Percentiles rank a stretch among this genome's conserved stretches.
These are phyloP conservation scores for Chalcis sispes DNA, from an alignment of 2,888 invertebrate genomes.

Conservation along the genomic window DNA sequence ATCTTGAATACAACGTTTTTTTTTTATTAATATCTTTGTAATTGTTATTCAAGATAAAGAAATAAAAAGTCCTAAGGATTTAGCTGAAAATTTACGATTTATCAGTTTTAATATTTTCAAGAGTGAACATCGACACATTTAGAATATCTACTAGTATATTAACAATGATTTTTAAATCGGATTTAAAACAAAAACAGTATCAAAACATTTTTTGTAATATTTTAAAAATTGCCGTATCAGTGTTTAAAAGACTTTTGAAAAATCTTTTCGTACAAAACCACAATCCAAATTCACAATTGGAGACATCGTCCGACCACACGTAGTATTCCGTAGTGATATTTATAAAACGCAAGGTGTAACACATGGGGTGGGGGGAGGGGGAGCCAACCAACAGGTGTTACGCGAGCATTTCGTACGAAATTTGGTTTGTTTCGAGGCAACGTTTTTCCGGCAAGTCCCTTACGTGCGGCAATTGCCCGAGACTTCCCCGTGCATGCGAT, in stretches of 20 bases:
- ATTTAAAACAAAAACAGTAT: too few relatives aligned
- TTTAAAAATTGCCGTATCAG: too few relatives aligned
- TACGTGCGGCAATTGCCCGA: too few relatives aligned
- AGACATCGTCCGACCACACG: not conserved
- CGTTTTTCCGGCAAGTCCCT: not conserved
- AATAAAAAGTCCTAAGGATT: too few relatives aligned
- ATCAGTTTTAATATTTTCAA: not conserved
- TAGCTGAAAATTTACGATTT: too few relatives aligned
- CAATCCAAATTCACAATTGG: not conserved
- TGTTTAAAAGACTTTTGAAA: not conserved
- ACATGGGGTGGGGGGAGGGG: too few relatives aligned
- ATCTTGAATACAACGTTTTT: too few relatives aligned
- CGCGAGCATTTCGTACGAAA: slow-evolving; percentile 6
- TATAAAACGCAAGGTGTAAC: slow-evolving; percentile 43
- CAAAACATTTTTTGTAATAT: too few relatives aligned
- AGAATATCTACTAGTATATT: too few relatives aligned
- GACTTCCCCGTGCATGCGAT: slow-evolving; percentile 29
- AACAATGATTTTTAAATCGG: too few relatives aligned
- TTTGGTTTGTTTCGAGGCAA: slow-evolving; percentile 26
- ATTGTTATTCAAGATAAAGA: too few relatives aligned
- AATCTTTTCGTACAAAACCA: not conserved
- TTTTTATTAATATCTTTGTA: too few relatives aligned
- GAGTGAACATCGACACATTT: not conserved
- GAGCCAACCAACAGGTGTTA: slow-evolving; percentile 53
- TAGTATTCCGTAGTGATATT: slow-evolving; percentile 5